Evolutionary conservation across 1,140 invertebrate species (phyloP).

Genomic region (Gonatopus flavifemur): DNA sequence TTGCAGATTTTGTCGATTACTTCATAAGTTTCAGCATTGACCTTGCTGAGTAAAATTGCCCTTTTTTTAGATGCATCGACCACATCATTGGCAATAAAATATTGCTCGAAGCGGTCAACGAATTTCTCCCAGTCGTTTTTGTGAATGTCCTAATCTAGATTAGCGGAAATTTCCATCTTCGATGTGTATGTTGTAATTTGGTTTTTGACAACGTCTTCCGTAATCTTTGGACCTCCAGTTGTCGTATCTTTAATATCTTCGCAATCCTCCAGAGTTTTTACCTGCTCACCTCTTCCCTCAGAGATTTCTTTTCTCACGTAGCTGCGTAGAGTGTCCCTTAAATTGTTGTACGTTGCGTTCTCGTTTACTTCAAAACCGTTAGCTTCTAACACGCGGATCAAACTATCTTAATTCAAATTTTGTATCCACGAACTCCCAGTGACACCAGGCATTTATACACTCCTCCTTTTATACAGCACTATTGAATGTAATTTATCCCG

Average conservation of each 20-base stretch:
- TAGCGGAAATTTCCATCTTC: neutral
- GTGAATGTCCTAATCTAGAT: neutral
- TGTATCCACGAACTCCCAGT: neutral
- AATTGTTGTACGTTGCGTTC: neutral
- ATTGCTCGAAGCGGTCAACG: slow-evolving; percentile 28
- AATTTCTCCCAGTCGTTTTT: slow-evolving; percentile 21
- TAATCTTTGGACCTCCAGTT: too few relatives aligned
- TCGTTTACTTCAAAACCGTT: neutral
- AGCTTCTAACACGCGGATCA: neutral
- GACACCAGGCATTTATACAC: neutral
- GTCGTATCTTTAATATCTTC: too few relatives aligned
- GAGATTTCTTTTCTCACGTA: neutral
- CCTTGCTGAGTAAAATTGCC: slow-evolving; percentile 32
- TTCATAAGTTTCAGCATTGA: slow-evolving; percentile 29
- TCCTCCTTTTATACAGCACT: too few relatives aligned
- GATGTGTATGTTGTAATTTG: neutral
- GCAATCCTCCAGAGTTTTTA: neutral
- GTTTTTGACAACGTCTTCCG: too few relatives aligned
- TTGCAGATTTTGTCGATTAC: slow-evolving; percentile 30
- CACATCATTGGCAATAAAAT: slow-evolving; percentile 32
- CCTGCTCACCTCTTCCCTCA: neutral
- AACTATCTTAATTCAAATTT: neutral
- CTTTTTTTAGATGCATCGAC: slow-evolving; percentile 20
- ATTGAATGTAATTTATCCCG: too few relatives aligned
- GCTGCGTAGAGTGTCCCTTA: neutral